Percentiles rank a stretch among this genome's conserved stretches.
Conservation (phyloP, 2,888 invertebrate species). For the Matsumyia berberina region DNA sequence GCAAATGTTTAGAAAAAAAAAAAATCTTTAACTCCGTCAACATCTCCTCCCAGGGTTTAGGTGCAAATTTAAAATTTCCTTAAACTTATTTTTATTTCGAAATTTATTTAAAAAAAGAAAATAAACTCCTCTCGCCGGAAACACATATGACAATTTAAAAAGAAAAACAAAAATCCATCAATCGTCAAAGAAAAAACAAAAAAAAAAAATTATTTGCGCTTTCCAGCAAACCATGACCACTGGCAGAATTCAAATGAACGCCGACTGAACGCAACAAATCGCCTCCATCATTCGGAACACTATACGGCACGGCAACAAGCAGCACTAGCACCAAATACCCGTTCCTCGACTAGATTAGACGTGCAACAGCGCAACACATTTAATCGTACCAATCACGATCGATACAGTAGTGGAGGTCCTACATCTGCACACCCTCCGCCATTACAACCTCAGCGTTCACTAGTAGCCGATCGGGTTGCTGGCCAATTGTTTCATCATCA, state of each 20-base stretch:
- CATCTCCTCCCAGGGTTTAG: constrained; percentile 61
- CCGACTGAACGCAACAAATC: constrained; percentile 80
- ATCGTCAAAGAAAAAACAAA: constrained; percentile 57
- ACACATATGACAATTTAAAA: neutral
- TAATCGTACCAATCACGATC: constrained; percentile 85
- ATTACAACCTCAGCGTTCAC: constrained; percentile 68
- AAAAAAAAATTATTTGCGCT: constrained; percentile 58
- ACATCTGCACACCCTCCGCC: constrained; percentile 77
- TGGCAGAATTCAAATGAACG: constrained; percentile 83
- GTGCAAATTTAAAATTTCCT: constrained; percentile 3
- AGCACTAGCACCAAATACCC: constrained; percentile 82
- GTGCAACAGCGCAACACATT: constrained; percentile 83
- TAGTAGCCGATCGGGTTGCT: constrained; percentile 62
- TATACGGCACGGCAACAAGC: constrained; percentile 76
- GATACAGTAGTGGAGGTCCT: constrained; percentile 80
- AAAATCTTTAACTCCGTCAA: constrained; percentile 38
- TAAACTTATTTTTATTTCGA: constrained; percentile 12
- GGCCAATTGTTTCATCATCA: constrained; percentile 62
- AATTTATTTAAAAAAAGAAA: constrained; percentile 18
- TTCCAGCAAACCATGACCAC: constrained; percentile 79
- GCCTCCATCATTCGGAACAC: constrained; percentile 82
- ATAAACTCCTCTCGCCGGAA: constrained; percentile 23
- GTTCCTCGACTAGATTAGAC: constrained; percentile 83
- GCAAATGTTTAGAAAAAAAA: neutral
- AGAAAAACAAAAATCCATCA: constrained; percentile 71